These are phyloP conservation scores for Caracal caracal DNA, from an alignment of 2,113 vertebrate species.

Conservation along the genomic window DNA sequence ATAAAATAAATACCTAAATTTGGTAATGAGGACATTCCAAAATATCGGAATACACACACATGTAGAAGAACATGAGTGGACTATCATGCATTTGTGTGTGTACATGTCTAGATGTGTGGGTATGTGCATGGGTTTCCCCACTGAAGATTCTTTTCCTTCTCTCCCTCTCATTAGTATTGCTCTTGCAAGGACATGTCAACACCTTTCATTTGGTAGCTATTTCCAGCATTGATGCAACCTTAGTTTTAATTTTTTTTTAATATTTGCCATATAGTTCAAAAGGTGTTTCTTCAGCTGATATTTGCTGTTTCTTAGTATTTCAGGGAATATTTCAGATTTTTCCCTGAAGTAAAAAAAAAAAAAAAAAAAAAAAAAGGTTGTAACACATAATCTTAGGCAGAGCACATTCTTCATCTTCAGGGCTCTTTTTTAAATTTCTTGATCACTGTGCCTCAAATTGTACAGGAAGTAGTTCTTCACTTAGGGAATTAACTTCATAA, in stretches of 20 bases:
- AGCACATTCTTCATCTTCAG: background rate
- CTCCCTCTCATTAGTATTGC: background rate
- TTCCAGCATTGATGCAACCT: background rate
- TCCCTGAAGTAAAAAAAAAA: background rate
- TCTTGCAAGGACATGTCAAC: background rate
- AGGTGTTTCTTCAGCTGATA: background rate
- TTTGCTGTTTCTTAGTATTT: background rate
- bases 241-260: background rate
- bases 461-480: background rate
- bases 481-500: background rate
- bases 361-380: background rate
- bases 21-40: background rate
- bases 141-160: background rate
- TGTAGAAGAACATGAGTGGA: background rate
- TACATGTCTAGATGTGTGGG: rapidly evolving
- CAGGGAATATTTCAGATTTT: background rate
- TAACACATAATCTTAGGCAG: background rate
- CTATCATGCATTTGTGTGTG: too few relatives aligned
- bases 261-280: background rate
- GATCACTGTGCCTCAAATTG: background rate
- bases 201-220: background rate
- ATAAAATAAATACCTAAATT: background rate
- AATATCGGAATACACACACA: background rate
- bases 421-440: background rate
- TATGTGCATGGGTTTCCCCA: background rate